phyloP scores from a whole-genome alignment of 2,888 invertebrate genomes.

The Caenorhabditis sp. region DNA sequence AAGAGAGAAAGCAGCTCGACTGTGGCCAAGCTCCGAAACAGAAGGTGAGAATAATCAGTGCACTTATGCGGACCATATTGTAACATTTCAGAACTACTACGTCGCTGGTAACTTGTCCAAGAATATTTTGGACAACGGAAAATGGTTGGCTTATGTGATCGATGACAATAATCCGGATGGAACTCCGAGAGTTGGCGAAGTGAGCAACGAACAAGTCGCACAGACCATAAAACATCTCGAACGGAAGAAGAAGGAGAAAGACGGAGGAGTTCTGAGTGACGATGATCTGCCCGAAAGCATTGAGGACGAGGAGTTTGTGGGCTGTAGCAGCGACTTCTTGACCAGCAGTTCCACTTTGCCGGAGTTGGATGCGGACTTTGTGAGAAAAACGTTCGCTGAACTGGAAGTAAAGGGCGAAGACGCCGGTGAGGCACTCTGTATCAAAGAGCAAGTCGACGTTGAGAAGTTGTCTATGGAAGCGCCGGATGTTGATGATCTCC shows the following conservation, averaged over 20 bases:
- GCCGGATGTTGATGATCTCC: background rate
- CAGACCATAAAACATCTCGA: conserved; percentile 20
- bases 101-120: background rate
- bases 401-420: background rate
- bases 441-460: background rate
- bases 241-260: background rate
- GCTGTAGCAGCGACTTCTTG: too few species aligned
- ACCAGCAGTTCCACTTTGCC: too few species aligned
- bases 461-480: background rate
- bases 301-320: background rate
- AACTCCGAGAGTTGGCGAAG: conserved; percentile 30
- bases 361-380: conserved; percentile 24
- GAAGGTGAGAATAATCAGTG: too few species aligned
- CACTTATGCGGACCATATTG: too few species aligned
- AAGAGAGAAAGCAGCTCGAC: background rate
- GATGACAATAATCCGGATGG: conserved; percentile 18
- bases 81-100: conserved; percentile 12
- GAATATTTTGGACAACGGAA: conserved; percentile 23
- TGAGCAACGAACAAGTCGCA: conserved; percentile 17
- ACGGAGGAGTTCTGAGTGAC: background rate
- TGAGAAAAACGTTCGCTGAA: conserved; percentile 13
- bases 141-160: conserved; percentile 40
- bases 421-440: background rate
- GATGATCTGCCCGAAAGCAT: background rate
- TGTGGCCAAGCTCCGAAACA: background rate